These are phyloP conservation scores for Chrysocyon brachyurus DNA, from an alignment of 2,797 vertebrate genomes.

Conservation along the genomic window DNA sequence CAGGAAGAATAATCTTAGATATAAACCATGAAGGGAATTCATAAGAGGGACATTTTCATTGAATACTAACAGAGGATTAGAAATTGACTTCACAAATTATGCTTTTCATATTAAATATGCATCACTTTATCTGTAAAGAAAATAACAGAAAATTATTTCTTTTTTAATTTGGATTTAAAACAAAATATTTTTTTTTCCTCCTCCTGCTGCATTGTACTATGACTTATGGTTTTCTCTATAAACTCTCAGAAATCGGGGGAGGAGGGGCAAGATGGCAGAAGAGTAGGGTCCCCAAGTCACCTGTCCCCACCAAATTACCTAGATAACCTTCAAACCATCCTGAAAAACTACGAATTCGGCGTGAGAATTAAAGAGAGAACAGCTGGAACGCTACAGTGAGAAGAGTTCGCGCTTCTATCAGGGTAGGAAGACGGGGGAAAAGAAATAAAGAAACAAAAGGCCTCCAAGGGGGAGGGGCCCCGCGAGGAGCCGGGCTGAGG, in stretches of 20 bases:
- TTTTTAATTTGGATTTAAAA: conserved; percentile 47
- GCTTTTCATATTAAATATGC: background rate
- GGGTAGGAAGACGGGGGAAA: too few relatives aligned
- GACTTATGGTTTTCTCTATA: conserved; percentile 17
- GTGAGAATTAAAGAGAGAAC: too few relatives aligned
- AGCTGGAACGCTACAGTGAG: too few relatives aligned
- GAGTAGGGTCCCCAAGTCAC: too few relatives aligned
- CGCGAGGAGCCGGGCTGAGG: too few relatives aligned
- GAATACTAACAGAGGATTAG: background rate
- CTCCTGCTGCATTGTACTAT: background rate
- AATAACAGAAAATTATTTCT: background rate
- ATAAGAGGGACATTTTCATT: background rate
- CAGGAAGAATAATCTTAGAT: background rate
- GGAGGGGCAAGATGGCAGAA: too few relatives aligned
- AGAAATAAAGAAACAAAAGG: too few relatives aligned
- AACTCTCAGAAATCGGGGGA: background rate
- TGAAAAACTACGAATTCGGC: too few relatives aligned
- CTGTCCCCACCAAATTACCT: too few relatives aligned
- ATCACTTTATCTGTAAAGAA: conserved; percentile 56
- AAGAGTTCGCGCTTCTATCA: too few relatives aligned
- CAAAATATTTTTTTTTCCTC: background rate
- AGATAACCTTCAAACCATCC: too few relatives aligned
- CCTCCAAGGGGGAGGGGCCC: too few relatives aligned
- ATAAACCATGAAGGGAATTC: background rate
- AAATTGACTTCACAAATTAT: conserved; percentile 31